Base-by-base conservation (phyloP, 2,888 invertebrate species). In the Gastracanthus pulcherrimus region DNA sequence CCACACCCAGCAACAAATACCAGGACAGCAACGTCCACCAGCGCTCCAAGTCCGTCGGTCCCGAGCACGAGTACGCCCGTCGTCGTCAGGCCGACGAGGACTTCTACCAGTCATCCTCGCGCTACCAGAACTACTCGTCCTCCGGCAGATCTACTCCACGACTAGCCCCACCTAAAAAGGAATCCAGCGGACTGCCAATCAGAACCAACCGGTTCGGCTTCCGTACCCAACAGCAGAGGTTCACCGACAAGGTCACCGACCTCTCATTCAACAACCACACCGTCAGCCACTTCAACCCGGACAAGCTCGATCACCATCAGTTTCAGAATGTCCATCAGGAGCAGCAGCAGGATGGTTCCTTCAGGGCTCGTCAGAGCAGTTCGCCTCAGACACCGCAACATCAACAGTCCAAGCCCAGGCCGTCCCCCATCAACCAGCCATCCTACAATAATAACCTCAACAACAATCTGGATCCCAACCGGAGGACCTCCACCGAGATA, bases 191-290 rank as follows among this genome's bases (percentile, higher is more conserved):
- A 0, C 92, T 93, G 80, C 91, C 92, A 0, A 88, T 94, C n/a
- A 93, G 95, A 82, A 94, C 94, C 45, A 96, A 95, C 91, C 94
- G 96, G 89, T 96, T 96, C 92, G 96, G 96, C 86, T 96, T 96
- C 92, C 94, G 96, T 87, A 95, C 95, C 89, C 89, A 93, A 86
- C 81, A 75, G 38, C 91, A 93, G n/a, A 93, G 93, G 86, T 94
- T 95, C 89, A 94, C 95, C 80, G 95, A 95, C 88, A 94, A 94
- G 91, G 94, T 95, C 74, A 93, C 93, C 55, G 95, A 96, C 91
- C 92, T 94, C 86, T 13, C 55, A 23, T 93, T 86, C 90, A 66
- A 58, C 58, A 92, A 0, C 92, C 93, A 78, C 78, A 88, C 87
- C 92, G 90, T 79, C 91, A 92, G 91, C 29, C 86, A 89, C 83